Base-by-base conservation (phyloP, 2,113 vertebrate species). In the Prunella himalayana region DNA sequence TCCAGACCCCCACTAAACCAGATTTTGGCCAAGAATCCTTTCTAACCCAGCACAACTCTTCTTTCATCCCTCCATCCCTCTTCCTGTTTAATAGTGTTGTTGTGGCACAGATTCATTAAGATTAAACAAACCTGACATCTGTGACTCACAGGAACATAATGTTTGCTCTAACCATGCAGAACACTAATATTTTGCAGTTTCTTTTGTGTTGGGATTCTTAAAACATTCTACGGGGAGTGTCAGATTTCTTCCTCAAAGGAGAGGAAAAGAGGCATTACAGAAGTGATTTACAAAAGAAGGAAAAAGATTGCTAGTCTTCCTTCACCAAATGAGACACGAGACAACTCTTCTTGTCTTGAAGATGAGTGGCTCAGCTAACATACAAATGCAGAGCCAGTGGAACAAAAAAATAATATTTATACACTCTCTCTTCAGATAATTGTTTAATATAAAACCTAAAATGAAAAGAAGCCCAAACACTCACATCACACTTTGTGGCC, bases 121-220 rank as follows among this genome's bases (percentile, higher is more conserved):
- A 95, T 96, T 96, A 96, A 94, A 96, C 88, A 92, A 96, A 92
- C 33, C 65, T 88, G 92, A 93, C 83, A 94, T 92, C 82, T 71
- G 72, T 93, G 94, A 95, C 85, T 96, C 93, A 94, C 69, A 72
- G 77, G 86, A 97, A 93, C 65, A 86, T 2, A 84, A 53, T 50
- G 75, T 93, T 95, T 96, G 79, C 86, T 91, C 72, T 82, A 95
- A 44, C 71, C 42, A 77, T 72, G 77, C 80, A 81, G 66, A 95
- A 86, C 70, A 64, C 65, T 76, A 81, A 63, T 86, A 83, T 85
- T 93, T 84, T 71, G 47, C 77, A 72, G 4, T 72, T 94, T 91
- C 30, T 92, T 88, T 85, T 60, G 68, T 35, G 65, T 37, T 53
- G 56, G 23, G 37, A 56, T 68, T 86, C 83, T 71, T 12, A 78